Base-by-base conservation (phyloP, 2,113 vertebrate species). In the Hemibagrus wyckioides region DNA sequence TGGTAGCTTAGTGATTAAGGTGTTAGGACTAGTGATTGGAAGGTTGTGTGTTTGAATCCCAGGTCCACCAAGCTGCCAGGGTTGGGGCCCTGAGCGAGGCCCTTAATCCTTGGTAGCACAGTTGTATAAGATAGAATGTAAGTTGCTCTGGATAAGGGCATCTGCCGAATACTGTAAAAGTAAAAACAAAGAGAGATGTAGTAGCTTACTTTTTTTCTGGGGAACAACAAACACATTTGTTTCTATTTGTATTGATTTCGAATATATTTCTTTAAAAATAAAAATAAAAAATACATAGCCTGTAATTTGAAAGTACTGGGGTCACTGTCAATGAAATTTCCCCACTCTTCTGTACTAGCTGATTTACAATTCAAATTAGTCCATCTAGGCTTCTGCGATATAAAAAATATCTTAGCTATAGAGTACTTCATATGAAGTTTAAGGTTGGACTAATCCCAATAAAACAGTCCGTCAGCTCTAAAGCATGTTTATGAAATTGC, bases 401-500 rank as follows among this genome's bases (percentile, higher is more conserved):
- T 54, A 80, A 56, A 75, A 76, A 52, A 21, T 21, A 79, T 52
- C 75, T 77, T 33, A 9, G 28, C 76, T 57, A 57, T 25, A 56
- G 13, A 50, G 77, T 39, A 54, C 50, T 79, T n/a, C 41, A 79
- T 84, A 28, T 80, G 83, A 79, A 65, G 28, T 75, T 54, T 75
- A 71, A 87, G n/a, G 48, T 82, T 84, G 39, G 73, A 57, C 63
- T 76, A 87, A 63, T 56, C n/a, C 77, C 61, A 81, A 50, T 19
- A 87, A 50, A 28, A 52, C 19, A 85, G 19, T 56, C 21, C 28
- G 28, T 86, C 75, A 80, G 50, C 80, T 89, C 80, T 82, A 82
- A 52, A 82, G 80, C 48, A 85, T 87, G 33, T 65, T 80, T 85
- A 28, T 83, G 54, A 73, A 87, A 87, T 84, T 85, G 86, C 83